Evolutionary conservation across 2,797 vertebrate species (phyloP).

Genomic region (Pseudochromis fuscus): DNA sequence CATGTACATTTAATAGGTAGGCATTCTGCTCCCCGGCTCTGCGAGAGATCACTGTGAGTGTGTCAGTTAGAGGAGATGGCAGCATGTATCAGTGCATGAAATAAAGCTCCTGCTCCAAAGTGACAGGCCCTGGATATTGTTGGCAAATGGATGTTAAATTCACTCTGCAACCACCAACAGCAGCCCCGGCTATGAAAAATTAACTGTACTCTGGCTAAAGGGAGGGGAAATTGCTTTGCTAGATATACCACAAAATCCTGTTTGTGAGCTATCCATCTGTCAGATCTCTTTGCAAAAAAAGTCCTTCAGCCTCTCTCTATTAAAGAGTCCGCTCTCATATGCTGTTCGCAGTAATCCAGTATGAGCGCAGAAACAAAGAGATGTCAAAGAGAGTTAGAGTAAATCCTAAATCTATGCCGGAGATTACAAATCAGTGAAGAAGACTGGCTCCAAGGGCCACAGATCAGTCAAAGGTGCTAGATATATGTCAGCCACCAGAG

Average conservation of each 20-base stretch:
- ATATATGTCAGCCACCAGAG: conserved; percentile 73
- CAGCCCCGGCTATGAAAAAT: conserved; percentile 80
- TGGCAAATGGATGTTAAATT: conserved; percentile 83
- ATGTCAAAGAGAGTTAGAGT: conserved; percentile 81
- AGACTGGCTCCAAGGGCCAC: conserved; percentile 33
- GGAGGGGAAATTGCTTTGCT: conserved; percentile 82
- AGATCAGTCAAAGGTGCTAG: conserved; percentile 31
- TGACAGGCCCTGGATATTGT: conserved; percentile 84
- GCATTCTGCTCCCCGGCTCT: conserved; percentile 73
- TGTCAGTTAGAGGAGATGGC: conserved; percentile 82
- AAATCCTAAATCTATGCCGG: conserved; percentile 74
- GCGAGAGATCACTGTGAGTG: conserved; percentile 69
- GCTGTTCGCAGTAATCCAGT: conserved; percentile 75
- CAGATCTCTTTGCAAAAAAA: conserved; percentile 80
- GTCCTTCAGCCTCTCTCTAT: conserved; percentile 77
- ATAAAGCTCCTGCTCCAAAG: conserved; percentile 82
- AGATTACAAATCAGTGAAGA: conserved; percentile 59
- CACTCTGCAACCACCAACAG: conserved; percentile 77
- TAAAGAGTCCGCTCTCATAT: conserved; percentile 74
- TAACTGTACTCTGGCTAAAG: conserved; percentile 81
- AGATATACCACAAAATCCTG: conserved; percentile 83
- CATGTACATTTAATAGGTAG: conserved; percentile 83
- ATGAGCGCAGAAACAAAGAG: conserved; percentile 79
- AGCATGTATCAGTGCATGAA: conserved; percentile 87
- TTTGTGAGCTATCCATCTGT: conserved; percentile 83